These are phyloP conservation scores for Fistularia tabacaria DNA, from an alignment of 2,797 vertebrate species.

Conservation along the genomic window DNA sequence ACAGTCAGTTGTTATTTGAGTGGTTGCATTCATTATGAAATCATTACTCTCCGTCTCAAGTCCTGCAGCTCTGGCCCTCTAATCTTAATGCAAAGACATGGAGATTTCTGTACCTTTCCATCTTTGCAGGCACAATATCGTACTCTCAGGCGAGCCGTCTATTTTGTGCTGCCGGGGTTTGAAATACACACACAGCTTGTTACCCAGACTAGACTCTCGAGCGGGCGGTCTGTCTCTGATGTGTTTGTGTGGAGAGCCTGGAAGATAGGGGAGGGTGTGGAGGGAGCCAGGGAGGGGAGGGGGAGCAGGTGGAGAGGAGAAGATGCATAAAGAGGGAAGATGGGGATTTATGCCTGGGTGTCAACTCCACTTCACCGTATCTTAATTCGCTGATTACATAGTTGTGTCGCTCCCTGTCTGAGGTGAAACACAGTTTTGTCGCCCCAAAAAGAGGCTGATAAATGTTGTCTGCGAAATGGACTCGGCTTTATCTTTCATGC, in stretches of 20 bases:
- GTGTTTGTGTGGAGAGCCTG: conserved; percentile 39
- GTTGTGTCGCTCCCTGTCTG: conserved; percentile 42
- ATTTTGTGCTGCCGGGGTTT: conserved; percentile 8
- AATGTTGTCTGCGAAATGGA: too few relatives aligned
- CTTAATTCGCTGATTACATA: conserved; percentile 52
- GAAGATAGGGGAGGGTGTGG: conserved; percentile 14
- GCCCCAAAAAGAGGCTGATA: too few relatives aligned
- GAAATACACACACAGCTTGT: conserved; percentile 19
- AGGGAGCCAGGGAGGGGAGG: conserved; percentile 3
- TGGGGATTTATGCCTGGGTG: conserved; percentile 37
- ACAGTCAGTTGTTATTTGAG: conserved; percentile 27
- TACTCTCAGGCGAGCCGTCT: not conserved
- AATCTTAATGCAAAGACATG: not conserved
- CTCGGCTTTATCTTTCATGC: too few relatives aligned
- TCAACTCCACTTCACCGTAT: conserved; percentile 46
- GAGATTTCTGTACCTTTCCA: not conserved
- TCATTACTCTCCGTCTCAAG: too few relatives aligned
- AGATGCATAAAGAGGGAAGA: conserved; percentile 50
- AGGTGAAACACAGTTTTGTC: not conserved
- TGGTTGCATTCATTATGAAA: conserved; percentile 6
- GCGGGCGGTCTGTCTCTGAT: conserved; percentile 36
- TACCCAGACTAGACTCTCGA: conserved; percentile 21
- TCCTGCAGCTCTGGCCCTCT: too few relatives aligned
- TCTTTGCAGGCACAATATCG: not conserved
- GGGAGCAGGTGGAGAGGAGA: conserved; percentile 28